Conservation (phyloP, 2,113 vertebrate species). For the Riparia riparia region DNA sequence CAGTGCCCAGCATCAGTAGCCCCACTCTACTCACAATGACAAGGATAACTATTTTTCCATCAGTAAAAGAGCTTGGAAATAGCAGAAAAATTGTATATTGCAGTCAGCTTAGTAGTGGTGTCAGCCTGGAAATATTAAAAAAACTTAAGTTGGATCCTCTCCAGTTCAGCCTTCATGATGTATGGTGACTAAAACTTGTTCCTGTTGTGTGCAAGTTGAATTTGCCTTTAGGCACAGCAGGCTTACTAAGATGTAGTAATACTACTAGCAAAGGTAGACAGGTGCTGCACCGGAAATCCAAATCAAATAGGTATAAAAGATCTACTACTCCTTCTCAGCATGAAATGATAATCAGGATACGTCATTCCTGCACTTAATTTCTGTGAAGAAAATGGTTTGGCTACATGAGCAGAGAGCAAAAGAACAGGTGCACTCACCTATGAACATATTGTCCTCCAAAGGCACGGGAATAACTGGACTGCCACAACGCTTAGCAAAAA, state of each 20-base stretch:
- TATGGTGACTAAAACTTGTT: not conserved
- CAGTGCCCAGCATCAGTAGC: not conserved
- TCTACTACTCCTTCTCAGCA: not conserved
- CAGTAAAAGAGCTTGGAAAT: not conserved
- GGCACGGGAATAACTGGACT: not conserved
- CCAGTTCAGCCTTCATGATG: not conserved
- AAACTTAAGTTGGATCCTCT: not conserved
- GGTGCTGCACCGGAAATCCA: not conserved
- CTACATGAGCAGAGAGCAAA: not conserved
- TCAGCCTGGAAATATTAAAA: not conserved
- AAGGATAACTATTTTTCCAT: not conserved
- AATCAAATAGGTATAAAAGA: not conserved
- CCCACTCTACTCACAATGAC: not conserved
- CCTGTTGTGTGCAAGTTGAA: not conserved
- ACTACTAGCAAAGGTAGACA: not conserved
- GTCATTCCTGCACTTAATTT: not conserved
- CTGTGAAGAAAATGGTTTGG: not conserved
- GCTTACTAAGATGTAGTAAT: not conserved
- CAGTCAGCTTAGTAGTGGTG: not conserved
- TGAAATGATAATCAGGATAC: not conserved
- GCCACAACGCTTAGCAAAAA: not conserved
- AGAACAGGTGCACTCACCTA: not conserved
- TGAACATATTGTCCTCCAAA: not conserved
- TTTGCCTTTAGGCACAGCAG: not conserved
- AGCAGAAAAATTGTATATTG: not conserved